Percentiles rank a stretch among this genome's conserved stretches.
phyloP scores from a whole-genome alignment of 2,113 vertebrate genomes.

The Passer domesticus region DNA sequence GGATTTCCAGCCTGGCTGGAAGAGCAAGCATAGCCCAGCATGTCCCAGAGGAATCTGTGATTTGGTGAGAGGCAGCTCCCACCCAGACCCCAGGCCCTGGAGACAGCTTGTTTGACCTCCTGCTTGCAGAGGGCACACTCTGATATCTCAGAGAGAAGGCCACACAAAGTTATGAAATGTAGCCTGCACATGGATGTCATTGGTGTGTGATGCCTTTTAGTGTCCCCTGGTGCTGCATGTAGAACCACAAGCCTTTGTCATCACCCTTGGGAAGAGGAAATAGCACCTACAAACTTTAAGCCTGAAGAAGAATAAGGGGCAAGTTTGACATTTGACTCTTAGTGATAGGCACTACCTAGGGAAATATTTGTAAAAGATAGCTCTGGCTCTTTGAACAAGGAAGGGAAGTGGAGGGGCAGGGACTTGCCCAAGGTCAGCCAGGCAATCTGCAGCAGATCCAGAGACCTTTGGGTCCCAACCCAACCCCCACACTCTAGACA shows the following conservation, averaged over 20 bases:
- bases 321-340: neutral
- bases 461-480: neutral
- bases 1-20: neutral
- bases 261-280: neutral
- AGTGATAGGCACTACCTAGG: neutral
- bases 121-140: neutral
- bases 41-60: neutral
- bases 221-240: neutral
- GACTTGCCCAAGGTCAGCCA: slow-evolving; percentile 1
- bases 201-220: neutral
- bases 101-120: neutral
- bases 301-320: slow-evolving; percentile 11
- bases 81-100: neutral
- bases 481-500: neutral
- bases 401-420: neutral
- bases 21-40: neutral
- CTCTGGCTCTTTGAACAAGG: neutral
- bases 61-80: neutral
- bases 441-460: neutral
- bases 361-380: slow-evolving; percentile 60
- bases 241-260: neutral
- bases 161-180: neutral
- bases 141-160: neutral
- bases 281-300: neutral
- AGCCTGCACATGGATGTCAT: fast-evolving